These are phyloP conservation scores for Sterrhoptilus dennistouni DNA, from an alignment of 2,113 vertebrate species.

Conservation along the genomic window DNA sequence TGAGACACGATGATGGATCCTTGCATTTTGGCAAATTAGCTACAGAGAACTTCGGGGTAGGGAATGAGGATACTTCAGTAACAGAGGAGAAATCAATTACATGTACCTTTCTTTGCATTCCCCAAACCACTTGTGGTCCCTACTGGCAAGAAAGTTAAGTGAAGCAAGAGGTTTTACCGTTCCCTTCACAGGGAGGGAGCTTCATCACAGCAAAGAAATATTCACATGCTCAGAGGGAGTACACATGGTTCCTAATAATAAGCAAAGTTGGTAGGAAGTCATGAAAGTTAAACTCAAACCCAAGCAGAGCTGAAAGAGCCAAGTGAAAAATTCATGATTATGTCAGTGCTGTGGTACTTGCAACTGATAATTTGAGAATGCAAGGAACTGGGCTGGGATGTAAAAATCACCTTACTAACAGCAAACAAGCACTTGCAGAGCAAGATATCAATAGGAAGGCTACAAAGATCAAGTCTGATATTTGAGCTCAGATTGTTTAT, in stretches of 20 bases:
- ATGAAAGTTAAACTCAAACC: slow-evolving; percentile 1
- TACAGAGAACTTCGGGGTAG: background rate
- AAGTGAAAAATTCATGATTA: background rate
- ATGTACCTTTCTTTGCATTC: background rate
- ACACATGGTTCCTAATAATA: background rate
- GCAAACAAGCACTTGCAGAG: background rate
- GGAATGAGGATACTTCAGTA: background rate
- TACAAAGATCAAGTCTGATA: background rate
- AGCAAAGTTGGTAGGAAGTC: background rate
- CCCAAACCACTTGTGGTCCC: background rate
- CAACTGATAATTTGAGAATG: background rate
- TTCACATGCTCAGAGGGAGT: background rate
- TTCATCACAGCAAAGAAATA: background rate
- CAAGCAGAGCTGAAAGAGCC: background rate
- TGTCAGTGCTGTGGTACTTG: background rate
- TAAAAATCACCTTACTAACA: background rate
- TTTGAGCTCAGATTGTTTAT: background rate
- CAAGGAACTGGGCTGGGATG: background rate
- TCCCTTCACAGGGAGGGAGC: background rate
- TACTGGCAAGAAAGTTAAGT: background rate
- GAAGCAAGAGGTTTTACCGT: background rate
- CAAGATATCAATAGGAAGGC: background rate
- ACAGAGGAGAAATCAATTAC: background rate
- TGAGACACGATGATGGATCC: background rate
- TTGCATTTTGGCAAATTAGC: background rate